Conservation (phyloP, 2,113 vertebrate genomes). For the Tachysurus fulvidraco region DNA sequence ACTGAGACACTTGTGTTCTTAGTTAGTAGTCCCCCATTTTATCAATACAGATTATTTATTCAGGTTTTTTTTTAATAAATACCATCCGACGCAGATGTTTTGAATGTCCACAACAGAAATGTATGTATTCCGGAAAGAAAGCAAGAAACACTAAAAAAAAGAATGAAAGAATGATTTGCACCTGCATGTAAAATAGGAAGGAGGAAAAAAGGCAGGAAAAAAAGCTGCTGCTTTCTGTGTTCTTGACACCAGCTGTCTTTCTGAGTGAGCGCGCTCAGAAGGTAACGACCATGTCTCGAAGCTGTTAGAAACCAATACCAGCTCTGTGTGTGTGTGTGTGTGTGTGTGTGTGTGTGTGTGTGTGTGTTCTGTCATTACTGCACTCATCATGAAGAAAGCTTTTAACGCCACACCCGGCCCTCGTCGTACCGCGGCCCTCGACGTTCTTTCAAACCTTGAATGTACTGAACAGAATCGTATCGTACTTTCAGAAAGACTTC, state of each 20-base stretch:
- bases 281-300: conserved; percentile 77
- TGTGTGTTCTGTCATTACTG: conserved; percentile 28
- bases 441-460: conserved; percentile 63
- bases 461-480: conserved; percentile 59
- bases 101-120: background rate
- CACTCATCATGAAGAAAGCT: background rate
- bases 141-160: background rate
- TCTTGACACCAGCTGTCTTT: conserved; percentile 74
- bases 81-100: background rate
- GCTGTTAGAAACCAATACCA: conserved; percentile 68
- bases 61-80: fast-evolving
- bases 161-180: background rate
- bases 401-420: background rate
- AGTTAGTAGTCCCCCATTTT: background rate
- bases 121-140: background rate
- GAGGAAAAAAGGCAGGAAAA: background rate
- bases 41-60: background rate
- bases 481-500: conserved; percentile 63
- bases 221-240: conserved; percentile 66
- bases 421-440: background rate
- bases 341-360: conserved; percentile 51
- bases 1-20: background rate
- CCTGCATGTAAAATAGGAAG: background rate
- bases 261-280: conserved; percentile 67
- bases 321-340: conserved; percentile 44